phyloP scores from a whole-genome alignment of 2,113 vertebrate genomes.

The Xyliphius kryptos region DNA sequence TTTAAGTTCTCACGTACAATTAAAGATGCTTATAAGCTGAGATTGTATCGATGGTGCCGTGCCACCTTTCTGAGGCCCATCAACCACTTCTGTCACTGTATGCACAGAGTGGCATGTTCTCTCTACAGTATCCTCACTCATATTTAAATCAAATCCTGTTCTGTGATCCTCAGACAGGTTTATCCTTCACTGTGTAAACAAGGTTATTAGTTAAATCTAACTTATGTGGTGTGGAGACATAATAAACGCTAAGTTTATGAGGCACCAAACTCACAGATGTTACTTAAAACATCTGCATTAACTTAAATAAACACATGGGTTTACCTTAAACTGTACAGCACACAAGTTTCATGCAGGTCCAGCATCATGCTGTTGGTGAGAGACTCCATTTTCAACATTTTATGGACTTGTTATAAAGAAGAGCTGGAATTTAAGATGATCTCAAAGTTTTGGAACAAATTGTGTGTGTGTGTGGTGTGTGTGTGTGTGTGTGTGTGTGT shows the following conservation, averaged over 20 bases:
- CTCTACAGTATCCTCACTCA: too few relatives aligned
- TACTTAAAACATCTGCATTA: constrained; percentile 22
- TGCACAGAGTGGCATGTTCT: background rate
- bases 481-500: too few relatives aligned
- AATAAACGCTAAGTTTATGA: constrained; percentile 61
- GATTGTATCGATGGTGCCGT: too few relatives aligned
- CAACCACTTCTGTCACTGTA: constrained; percentile 18
- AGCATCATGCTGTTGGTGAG: background rate
- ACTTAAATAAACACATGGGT: background rate
- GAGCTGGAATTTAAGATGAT: background rate
- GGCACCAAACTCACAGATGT: constrained; percentile 40
- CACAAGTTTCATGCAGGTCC: background rate
- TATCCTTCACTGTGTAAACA: constrained; percentile 44
- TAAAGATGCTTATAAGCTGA: too few relatives aligned
- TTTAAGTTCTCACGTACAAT: too few relatives aligned
- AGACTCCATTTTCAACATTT: background rate
- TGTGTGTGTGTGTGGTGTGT: too few relatives aligned
- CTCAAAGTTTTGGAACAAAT: too few relatives aligned
- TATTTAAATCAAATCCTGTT: background rate
- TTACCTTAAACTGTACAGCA: background rate
- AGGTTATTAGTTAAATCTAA: constrained; percentile 43
- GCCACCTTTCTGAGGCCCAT: too few relatives aligned
- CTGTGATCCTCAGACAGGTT: constrained; percentile 32
- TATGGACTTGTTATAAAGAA: background rate
- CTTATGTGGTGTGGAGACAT: constrained; percentile 48